phyloP scores from a whole-genome alignment of 1,140 invertebrate genomes.

The Glossosoma conforme region DNA sequence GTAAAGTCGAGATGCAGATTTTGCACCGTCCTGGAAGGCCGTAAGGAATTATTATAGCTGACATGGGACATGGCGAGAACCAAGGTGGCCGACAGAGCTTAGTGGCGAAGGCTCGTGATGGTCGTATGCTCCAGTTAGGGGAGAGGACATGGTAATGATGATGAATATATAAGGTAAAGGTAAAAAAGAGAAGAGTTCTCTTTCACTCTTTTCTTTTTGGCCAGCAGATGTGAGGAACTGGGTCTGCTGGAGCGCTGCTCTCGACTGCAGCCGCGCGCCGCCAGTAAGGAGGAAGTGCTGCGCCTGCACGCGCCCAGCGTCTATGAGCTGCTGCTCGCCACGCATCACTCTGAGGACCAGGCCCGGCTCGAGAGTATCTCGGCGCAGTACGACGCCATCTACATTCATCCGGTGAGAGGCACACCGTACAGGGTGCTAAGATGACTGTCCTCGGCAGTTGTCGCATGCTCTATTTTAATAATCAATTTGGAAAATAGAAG shows the following conservation, averaged over 20 bases:
- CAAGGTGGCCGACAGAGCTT: no score
- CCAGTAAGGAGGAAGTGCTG: conserved; percentile 67
- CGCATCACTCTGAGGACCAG: conserved; percentile 52
- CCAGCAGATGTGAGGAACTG: conserved; percentile 70
- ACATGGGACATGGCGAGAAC: no score
- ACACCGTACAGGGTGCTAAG: background rate
- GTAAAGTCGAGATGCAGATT: no score
- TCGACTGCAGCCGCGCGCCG: conserved; percentile 53
- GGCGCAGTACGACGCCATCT: conserved; percentile 79
- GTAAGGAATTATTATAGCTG: no score
- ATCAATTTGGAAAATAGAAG: background rate
- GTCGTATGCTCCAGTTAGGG: no score
- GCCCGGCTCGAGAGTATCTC: conserved; percentile 66
- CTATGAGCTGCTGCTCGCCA: conserved; percentile 60
- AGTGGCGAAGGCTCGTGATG: no score
- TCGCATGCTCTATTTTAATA: background rate
- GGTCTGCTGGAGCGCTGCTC: conserved; percentile 67
- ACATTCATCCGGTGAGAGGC: conserved; percentile 72
- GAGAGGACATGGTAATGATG: no score
- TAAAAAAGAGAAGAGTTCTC: no score
- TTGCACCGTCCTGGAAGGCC: no score
- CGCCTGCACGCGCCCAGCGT: conserved; percentile 60
- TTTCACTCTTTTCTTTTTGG: no score
- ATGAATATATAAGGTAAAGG: no score
- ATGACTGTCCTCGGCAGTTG: background rate